Evolutionary conservation across 2,888 invertebrate species (phyloP).

Genomic region (Andricus curvator): DNA sequence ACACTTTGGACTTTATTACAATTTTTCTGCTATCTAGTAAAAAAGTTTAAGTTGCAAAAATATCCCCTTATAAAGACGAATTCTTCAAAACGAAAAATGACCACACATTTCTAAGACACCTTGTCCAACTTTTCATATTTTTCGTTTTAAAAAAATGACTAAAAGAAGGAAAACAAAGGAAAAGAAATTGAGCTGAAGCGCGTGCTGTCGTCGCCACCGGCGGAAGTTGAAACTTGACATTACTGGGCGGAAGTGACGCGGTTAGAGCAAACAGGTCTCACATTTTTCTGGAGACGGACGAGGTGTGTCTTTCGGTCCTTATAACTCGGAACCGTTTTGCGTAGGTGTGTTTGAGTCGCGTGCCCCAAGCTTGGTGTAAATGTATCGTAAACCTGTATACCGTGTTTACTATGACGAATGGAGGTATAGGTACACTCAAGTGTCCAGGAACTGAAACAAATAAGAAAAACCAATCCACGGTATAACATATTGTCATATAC

Average conservation of each 20-base stretch:
- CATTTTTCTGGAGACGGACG: constrained; percentile 70
- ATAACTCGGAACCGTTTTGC: constrained; percentile 46
- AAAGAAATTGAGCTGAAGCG: constrained; percentile 53
- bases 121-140: not conserved
- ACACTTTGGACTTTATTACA: not conserved
- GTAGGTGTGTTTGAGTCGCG: constrained; percentile 60
- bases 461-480: not conserved
- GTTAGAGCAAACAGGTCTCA: constrained; percentile 70
- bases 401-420: not conserved
- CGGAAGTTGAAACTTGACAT: constrained; percentile 78
- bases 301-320: constrained; percentile 72
- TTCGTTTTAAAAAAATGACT: not conserved
- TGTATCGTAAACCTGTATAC: constrained; percentile 11
- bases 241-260: constrained; percentile 76
- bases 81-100: not conserved
- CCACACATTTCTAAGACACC: not conserved
- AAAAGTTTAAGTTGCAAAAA: not conserved
- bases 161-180: constrained; percentile 49
- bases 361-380: constrained; percentile 49
- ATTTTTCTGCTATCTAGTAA: not conserved
- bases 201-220: constrained; percentile 60
- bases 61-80: not conserved
- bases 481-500: not conserved
- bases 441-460: constrained; percentile 8
- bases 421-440: not conserved